Base-by-base conservation (phyloP, 2,888 invertebrate species). In the Steinernema scapterisci region DNA sequence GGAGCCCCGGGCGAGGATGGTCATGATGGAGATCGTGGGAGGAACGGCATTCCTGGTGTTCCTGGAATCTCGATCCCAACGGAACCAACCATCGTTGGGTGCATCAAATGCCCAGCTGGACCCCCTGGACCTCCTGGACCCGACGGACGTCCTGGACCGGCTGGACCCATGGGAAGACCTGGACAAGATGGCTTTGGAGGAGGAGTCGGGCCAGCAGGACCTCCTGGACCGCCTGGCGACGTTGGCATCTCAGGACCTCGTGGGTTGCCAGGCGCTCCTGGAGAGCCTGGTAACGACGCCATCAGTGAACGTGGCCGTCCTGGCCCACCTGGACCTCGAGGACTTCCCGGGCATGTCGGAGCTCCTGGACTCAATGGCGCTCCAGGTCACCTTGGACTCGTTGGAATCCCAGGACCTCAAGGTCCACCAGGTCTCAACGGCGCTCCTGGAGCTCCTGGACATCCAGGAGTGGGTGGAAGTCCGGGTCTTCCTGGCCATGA, bases 171-270 rank as follows among this genome's bases (percentile, higher is more conserved):
- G 5, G 73, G 73, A 27, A 5, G 16, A 13, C 73, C 44, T 19
- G 73, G 73, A 63, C 74, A 77, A 44, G 75, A 79, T 1, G 84
- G 83, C 73, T 75, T 77, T 45, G 74, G 77, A 63, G 83, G 83
- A 78, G 48, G 81, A 81, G 77, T 75, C 77, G 83, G 83, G 73
- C 82, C 83, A 21, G 80, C 79, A 43, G 83, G 83, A 79, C 81
- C 81, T 23, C 78, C 82, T 9, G 83, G 83, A 77, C 77, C 77
- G 25, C 72, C 75, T 11, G 81, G 85, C 63, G 77, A 79, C 52
- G 76, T 77, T 27, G 85, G 85, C 72, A 79, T 56, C 0, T 75
- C 77, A 54, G 77, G 77, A 44, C 27, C n/a, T 25, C 44, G 23
- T 16, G 71, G 45, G 11, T 13, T 9, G 19, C 44, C 71, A 11